These are phyloP conservation scores for Peromyscus eremicus DNA, from an alignment of 2,797 vertebrate genomes.

Conservation along the genomic window DNA sequence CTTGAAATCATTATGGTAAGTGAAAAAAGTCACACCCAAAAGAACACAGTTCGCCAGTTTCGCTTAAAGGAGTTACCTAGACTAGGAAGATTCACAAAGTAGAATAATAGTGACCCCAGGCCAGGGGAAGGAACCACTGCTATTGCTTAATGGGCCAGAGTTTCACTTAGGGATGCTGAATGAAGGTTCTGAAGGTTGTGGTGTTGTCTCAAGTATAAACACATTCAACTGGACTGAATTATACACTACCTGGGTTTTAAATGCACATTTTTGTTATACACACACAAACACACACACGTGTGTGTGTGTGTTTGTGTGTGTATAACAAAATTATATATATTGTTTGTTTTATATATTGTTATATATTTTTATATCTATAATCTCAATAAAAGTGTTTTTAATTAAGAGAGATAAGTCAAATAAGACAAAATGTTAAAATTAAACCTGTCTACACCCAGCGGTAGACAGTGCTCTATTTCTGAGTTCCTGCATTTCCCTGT, in stretches of 20 bases:
- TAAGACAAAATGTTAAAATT: conserved; percentile 14
- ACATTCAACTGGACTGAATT: neutral
- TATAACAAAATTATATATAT: no score
- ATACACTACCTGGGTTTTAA: neutral
- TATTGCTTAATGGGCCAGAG: neutral
- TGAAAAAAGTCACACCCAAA: neutral
- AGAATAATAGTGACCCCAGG: neutral
- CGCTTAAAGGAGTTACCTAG: neutral
- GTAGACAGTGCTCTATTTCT: neutral
- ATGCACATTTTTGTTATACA: neutral
- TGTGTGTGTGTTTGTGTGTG: no score
- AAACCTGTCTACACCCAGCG: neutral
- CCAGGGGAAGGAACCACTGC: neutral
- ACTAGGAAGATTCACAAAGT: neutral
- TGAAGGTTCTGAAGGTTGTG: neutral
- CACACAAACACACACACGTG: no score
- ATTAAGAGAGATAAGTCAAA: neutral
- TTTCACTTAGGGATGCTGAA: neutral
- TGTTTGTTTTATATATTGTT: neutral
- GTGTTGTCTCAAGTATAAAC: neutral
- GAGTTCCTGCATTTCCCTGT: neutral
- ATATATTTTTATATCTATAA: neutral
- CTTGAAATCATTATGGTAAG: neutral
- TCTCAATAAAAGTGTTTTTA: neutral
- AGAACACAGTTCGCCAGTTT: neutral